Conservation (phyloP, 1,140 invertebrate genomes). For the Nylanderia fulva region DNA sequence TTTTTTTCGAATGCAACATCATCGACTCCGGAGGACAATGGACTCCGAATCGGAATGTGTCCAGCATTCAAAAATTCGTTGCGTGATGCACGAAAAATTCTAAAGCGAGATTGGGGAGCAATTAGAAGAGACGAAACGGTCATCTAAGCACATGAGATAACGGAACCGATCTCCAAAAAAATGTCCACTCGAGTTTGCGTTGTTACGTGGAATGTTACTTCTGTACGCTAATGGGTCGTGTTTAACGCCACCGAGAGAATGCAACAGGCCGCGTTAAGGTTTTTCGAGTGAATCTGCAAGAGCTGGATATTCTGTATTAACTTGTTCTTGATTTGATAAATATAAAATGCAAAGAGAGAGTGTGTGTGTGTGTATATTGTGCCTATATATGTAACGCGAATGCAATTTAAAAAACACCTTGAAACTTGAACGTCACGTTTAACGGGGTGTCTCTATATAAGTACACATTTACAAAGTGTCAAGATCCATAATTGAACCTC, state of each 20-base stretch:
- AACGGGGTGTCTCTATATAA: neutral
- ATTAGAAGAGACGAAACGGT: constrained; percentile 40
- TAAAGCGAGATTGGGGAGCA: constrained; percentile 9
- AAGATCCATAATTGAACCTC: constrained; percentile 1
- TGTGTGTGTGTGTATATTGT: no score
- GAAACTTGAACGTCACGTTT: neutral
- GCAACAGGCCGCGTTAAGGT: neutral
- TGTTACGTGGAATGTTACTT: constrained; percentile 41
- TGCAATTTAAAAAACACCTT: neutral
- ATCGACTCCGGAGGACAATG: constrained; percentile 17
- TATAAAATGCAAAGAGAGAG: neutral
- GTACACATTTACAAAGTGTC: neutral
- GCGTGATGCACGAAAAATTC: constrained; percentile 40
- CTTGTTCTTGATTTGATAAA: constrained; percentile 1
- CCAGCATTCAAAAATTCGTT: constrained; percentile 48
- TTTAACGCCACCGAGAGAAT: constrained; percentile 23
- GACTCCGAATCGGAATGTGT: neutral
- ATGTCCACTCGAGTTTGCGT: constrained; percentile 15
- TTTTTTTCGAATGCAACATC: constrained; percentile 4
- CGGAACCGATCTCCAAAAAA: constrained; percentile 7
- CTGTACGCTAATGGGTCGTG: constrained; percentile 28
- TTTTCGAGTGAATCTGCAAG: neutral
- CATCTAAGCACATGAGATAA: constrained; percentile 48
- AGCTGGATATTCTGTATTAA: neutral
- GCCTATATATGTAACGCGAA: neutral